Conservation (phyloP, 23 tunicate species). For the Clavelina lepadiformis region DNA sequence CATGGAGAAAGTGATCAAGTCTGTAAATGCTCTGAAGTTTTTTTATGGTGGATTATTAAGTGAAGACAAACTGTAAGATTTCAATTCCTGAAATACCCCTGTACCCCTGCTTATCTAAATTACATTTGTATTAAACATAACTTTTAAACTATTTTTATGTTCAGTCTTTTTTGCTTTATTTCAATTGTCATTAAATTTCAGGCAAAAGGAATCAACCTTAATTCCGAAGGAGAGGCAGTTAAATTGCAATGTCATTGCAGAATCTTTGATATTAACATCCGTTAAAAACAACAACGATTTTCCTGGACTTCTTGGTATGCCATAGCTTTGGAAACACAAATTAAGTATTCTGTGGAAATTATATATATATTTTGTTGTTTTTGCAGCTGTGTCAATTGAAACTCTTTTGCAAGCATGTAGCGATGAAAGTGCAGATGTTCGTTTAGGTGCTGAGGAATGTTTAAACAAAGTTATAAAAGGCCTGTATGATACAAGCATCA, state of each 20-base stretch:
- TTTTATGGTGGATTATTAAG: slow-evolving; percentile 51
- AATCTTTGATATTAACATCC: slow-evolving; percentile 20
- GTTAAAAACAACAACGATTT: slow-evolving; percentile 25
- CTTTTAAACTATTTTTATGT: no score
- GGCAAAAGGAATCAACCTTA: slow-evolving; percentile 24
- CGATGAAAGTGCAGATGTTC: slow-evolving; percentile 83
- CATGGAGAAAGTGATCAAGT: slow-evolving; percentile 76
- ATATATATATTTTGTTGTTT: background rate
- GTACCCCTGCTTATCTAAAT: no score
- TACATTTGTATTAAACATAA: no score
- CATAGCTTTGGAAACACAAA: background rate
- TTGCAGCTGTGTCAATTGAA: slow-evolving; percentile 57
- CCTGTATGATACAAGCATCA: slow-evolving; percentile 27
- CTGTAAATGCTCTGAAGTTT: slow-evolving; percentile 59
- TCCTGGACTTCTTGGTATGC: slow-evolving; percentile 37
- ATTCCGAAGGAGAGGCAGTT: slow-evolving; percentile 52
- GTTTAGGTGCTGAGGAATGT: slow-evolving; percentile 70
- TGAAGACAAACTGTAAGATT: slow-evolving; percentile 28
- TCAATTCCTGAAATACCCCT: background rate
- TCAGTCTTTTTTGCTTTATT: no score
- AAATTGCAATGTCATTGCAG: slow-evolving; percentile 53
- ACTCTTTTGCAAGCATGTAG: slow-evolving; percentile 54
- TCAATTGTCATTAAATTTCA: no score
- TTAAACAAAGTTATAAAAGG: slow-evolving; percentile 63
- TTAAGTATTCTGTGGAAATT: background rate